Percentiles rank a stretch among this genome's conserved stretches.
phyloP scores from a whole-genome alignment of 2,888 invertebrate species.

The Drosophila quinaria region DNA sequence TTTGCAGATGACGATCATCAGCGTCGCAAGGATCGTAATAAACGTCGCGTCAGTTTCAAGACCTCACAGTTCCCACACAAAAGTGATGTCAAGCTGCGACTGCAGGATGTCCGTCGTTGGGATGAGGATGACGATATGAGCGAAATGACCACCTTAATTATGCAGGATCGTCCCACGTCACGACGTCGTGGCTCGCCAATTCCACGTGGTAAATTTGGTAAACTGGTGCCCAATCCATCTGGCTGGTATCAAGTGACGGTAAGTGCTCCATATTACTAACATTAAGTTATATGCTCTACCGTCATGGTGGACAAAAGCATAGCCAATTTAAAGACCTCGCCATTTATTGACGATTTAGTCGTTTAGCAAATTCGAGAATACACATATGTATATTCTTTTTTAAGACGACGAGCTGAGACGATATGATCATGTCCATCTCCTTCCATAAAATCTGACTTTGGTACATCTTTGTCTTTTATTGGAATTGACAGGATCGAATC shows the following conservation, averaged over 20 bases:
- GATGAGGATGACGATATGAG: slow-evolving; percentile 85
- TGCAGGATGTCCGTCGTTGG: slow-evolving; percentile 73
- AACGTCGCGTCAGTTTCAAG: slow-evolving; percentile 85
- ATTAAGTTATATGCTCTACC: neutral
- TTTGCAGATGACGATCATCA: slow-evolving; percentile 74
- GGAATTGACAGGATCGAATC: too few relatives aligned
- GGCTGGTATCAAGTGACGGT: slow-evolving; percentile 91
- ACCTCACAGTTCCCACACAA: slow-evolving; percentile 75
- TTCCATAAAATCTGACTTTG: too few relatives aligned
- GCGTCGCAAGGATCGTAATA: slow-evolving; percentile 80
- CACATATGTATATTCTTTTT: too few relatives aligned
- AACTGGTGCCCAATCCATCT: slow-evolving; percentile 84
- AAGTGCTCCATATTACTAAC: slow-evolving; percentile 60
- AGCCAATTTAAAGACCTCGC: neutral
- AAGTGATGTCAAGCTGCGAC: slow-evolving; percentile 61
- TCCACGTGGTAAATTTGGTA: slow-evolving; percentile 80
- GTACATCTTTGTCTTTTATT: too few relatives aligned
- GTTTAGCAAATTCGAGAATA: too few relatives aligned
- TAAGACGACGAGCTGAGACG: too few relatives aligned
- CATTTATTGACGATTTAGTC: neutral
- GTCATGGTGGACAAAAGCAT: neutral
- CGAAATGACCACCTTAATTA: slow-evolving; percentile 63
- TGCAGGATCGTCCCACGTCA: slow-evolving; percentile 69
- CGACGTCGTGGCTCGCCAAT: slow-evolving; percentile 67
- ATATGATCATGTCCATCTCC: too few relatives aligned